A percentile compares a stretch with the other conserved stretches of the same genome.
These are phyloP conservation scores for Plutella xylostella DNA, from an alignment of 2,888 invertebrate genomes.

Conservation along the genomic window DNA sequence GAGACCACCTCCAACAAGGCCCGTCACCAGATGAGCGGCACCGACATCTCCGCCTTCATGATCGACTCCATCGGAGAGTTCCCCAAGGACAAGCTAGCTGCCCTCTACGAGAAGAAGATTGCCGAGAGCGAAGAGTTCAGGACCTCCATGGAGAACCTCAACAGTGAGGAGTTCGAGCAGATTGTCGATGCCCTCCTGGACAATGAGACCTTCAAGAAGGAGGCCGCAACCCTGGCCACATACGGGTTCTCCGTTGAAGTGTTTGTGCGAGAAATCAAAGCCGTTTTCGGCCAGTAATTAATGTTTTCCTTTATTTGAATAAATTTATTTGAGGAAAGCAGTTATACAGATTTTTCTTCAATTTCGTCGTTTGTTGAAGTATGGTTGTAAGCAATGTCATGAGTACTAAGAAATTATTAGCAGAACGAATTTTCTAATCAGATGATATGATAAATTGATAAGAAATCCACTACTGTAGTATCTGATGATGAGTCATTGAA, in stretches of 20 bases:
- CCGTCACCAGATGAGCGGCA: slow-evolving; percentile 30
- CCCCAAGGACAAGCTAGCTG: slow-evolving; percentile 38
- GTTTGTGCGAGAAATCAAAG: slow-evolving; percentile 30
- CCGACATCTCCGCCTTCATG: slow-evolving; percentile 31
- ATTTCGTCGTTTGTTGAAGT: no score
- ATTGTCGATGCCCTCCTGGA: slow-evolving; percentile 34
- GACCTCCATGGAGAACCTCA: slow-evolving; percentile 37
- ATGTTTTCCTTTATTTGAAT: no score
- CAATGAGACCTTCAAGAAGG: slow-evolving; percentile 35
- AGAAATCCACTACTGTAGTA: no score
- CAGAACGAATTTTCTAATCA: no score
- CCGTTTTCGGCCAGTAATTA: slow-evolving; percentile 38
- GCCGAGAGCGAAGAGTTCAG: slow-evolving; percentile 39
- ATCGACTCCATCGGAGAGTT: slow-evolving; percentile 30
- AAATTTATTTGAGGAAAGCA: no score
- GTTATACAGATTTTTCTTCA: no score
- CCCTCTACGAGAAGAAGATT: slow-evolving; percentile 42
- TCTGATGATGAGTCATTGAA: no score
- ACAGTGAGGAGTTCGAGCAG: slow-evolving; percentile 38
- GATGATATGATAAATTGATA: no score
- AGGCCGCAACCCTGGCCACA: slow-evolving; percentile 29
- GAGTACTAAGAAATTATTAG: no score
- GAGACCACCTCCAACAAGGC: slow-evolving; percentile 10
- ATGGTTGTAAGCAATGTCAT: no score
- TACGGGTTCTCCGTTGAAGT: slow-evolving; percentile 35